These are phyloP conservation scores for Rhinoderma darwinii DNA, from an alignment of 2,113 vertebrate species.

Conservation along the genomic window DNA sequence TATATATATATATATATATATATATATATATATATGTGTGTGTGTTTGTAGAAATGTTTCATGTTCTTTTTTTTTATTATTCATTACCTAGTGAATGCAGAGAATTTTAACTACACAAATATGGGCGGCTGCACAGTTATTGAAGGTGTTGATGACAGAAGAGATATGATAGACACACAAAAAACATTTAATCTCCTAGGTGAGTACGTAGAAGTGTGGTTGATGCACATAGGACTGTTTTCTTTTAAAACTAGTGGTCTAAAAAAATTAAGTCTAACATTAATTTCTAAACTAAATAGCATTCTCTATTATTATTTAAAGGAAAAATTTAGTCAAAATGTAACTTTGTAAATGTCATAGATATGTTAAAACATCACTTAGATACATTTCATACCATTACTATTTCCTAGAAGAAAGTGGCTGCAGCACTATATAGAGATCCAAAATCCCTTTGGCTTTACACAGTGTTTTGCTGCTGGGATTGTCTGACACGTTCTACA, in stretches of 20 bases:
- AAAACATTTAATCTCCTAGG: conserved; percentile 88
- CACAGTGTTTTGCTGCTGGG: background rate
- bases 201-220: conserved; percentile 63
- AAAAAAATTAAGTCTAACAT: background rate
- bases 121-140: conserved; percentile 83
- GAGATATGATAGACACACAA: conserved; percentile 86
- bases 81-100: conserved; percentile 79
- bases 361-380: background rate
- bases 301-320: no score
- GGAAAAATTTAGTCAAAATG: background rate
- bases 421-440: no score
- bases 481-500: background rate
- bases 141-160: conserved; percentile 85
- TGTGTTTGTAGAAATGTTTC: background rate
- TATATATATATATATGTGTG: no score
- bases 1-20: no score
- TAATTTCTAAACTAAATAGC: background rate
- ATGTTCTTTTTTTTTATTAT: background rate
- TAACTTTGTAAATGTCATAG: no score
- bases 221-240: background rate
- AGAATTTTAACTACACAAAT: conserved; percentile 87
- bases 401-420: background rate
- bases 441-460: no score
- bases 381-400: background rate
- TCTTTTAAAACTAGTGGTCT: background rate